Evolutionary conservation across 2,888 invertebrate species (phyloP).

Genomic region (Dryobotodes eremita): DNA sequence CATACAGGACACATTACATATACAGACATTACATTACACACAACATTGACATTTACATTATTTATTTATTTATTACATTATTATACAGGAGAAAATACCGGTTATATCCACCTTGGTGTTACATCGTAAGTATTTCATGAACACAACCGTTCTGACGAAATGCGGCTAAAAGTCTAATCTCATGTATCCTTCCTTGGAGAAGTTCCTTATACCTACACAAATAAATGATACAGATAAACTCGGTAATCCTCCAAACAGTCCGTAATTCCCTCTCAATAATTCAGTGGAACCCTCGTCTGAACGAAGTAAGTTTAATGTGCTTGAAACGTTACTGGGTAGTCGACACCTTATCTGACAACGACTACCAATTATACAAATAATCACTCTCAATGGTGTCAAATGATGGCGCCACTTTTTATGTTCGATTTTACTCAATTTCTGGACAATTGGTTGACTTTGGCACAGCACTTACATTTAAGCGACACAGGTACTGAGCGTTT

Average conservation of each 20-base stretch:
- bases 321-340: not conserved
- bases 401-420: slow-evolving; percentile 8
- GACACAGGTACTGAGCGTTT: not conserved
- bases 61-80: too few species aligned
- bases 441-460: not conserved
- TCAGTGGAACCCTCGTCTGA: slow-evolving; percentile 35
- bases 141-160: not conserved
- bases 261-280: slow-evolving; percentile 44
- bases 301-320: slow-evolving; percentile 6
- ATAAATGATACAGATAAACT: slow-evolving; percentile 24
- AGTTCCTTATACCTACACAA: not conserved
- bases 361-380: slow-evolving; percentile 33
- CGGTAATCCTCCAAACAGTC: slow-evolving; percentile 14
- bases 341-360: slow-evolving; percentile 5
- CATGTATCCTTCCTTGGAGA: not conserved
- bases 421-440: not conserved
- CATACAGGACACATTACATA: too few species aligned
- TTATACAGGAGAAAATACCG: not conserved
- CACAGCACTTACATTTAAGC: not conserved
- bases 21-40: too few species aligned
- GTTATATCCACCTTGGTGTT: not conserved
- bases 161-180: not conserved
- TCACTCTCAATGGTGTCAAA: slow-evolving; percentile 24
- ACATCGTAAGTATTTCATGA: not conserved
- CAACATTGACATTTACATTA: too few species aligned